Evolutionary conservation across 2,888 invertebrate genomes (phyloP), one percentile per base, ranked within the genome.

Genomic region (Chirona hameri): DNA sequence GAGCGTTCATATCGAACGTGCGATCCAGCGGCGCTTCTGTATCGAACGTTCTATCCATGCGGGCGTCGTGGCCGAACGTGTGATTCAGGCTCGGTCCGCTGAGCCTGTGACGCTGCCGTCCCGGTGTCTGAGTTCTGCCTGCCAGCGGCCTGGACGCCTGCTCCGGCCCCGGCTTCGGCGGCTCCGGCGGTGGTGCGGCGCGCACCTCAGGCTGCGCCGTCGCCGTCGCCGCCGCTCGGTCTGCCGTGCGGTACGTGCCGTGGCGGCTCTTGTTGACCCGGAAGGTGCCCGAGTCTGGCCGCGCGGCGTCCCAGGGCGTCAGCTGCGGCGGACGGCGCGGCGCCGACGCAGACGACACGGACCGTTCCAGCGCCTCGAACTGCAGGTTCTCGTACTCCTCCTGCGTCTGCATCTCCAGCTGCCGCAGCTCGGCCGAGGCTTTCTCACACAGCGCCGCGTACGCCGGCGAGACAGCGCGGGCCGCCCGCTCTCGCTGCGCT

Each of bases 341-440:
- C 60, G 31, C 18, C 24, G 39, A 9, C 31, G 18, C 72, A 31
- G 31, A 21, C 76, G 76, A 21, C 76, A 76, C 0, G 21, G 46
- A 76, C 24, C 76, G 76, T 39, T 76, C 76, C 46, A 46, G 18
- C 76, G 76, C 76, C 76, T 76, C 76, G 24, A 76, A 76, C 76
- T 76, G 76, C 76, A 76, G 76, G 27, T 21, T 27, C 24, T 76
- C 76, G 39, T 46, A 39, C 76, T 76, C 76, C 76, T 76, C 76
- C 76, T 76, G 76, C 39, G 76, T 76, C 76, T 76, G 76, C 39
- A 46, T 21, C 46, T 76, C 76, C 39, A 76, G 76, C 76, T 76
- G 76, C 21, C 76, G 76, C 39, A 76, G 76, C 76, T 39, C 76
- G 24, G 76, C 76, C 76, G 76, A 76, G 18, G 76, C 76, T 24